These are phyloP conservation scores for Lordiphosa mommai DNA, from an alignment of 1,140 invertebrate genomes.

Conservation along the genomic window DNA sequence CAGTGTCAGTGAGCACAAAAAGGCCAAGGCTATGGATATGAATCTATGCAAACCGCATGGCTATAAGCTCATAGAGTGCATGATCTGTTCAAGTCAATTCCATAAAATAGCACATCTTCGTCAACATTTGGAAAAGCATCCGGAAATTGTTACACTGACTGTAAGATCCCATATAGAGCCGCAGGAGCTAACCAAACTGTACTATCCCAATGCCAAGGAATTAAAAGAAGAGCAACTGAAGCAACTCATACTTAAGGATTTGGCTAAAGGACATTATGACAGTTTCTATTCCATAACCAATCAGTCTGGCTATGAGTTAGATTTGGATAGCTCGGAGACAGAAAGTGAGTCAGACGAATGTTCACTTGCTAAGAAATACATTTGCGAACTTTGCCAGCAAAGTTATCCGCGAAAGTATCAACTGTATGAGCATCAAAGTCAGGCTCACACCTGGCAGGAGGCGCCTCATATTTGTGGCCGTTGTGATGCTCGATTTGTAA, in stretches of 20 bases:
- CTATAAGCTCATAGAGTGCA: conserved; percentile 66
- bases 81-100: conserved; percentile 67
- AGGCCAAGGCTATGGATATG: conserved; percentile 57
- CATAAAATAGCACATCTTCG: conserved; percentile 56
- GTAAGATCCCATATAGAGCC: conserved; percentile 21
- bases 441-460: conserved; percentile 56
- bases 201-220: conserved; percentile 59
- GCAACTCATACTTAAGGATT: conserved; percentile 38
- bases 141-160: conserved; percentile 28
- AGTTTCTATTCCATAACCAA: conserved; percentile 65
- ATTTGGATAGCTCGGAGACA: conserved; percentile 59
- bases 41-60: conserved; percentile 65
- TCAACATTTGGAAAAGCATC: conserved; percentile 48
- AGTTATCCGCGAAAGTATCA: conserved; percentile 78
- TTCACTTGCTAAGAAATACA: conserved; percentile 50
- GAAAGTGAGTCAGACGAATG: conserved; percentile 45
- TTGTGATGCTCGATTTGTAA: conserved; percentile 64
- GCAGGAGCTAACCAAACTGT: conserved; percentile 41
- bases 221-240: conserved; percentile 39
- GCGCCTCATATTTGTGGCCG: conserved; percentile 65
- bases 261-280: conserved; percentile 45
- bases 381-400: conserved; percentile 80
- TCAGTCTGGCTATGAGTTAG: conserved; percentile 61
- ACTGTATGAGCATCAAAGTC: conserved; percentile 61
- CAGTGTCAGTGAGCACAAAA: conserved; percentile 54